These are phyloP conservation scores for Malurus alboscapulatus DNA, from an alignment of 2,113 vertebrate genomes.

Conservation along the genomic window DNA sequence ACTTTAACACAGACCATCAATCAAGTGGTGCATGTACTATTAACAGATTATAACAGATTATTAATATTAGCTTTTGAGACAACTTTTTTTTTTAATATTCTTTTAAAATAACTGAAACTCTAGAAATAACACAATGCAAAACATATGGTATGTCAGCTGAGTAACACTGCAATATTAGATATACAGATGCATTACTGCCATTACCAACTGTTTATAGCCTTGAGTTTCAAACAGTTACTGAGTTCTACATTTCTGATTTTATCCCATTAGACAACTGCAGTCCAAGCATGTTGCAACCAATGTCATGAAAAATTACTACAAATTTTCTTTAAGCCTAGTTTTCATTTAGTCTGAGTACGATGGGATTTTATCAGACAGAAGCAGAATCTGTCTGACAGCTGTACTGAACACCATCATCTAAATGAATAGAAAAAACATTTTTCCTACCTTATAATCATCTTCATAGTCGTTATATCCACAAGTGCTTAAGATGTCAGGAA, in stretches of 20 bases:
- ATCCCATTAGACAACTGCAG: not conserved
- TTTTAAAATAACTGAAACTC: not conserved
- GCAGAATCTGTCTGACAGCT: not conserved
- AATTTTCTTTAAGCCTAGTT: not conserved
- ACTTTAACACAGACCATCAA: not conserved
- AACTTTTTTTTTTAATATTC: not conserved
- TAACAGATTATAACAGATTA: not conserved
- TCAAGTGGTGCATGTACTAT: not conserved
- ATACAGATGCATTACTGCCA: not conserved
- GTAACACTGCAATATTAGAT: not conserved
- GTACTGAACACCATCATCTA: not conserved
- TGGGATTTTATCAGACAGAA: not conserved
- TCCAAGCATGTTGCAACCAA: not conserved
- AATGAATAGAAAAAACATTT: not conserved
- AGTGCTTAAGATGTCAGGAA: slow-evolving; percentile 81
- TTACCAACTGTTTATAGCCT: not conserved
- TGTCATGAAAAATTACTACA: not conserved
- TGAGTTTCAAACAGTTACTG: not conserved
- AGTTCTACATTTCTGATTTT: not conserved
- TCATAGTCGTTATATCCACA: slow-evolving; percentile 77
- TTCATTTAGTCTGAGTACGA: not conserved
- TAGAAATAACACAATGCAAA: not conserved
- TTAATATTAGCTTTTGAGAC: not conserved
- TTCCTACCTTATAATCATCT: slow-evolving; percentile 71
- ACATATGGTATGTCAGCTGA: not conserved